phyloP scores from a whole-genome alignment of 1,140 invertebrate genomes.

The Microplitis mediator region DNA sequence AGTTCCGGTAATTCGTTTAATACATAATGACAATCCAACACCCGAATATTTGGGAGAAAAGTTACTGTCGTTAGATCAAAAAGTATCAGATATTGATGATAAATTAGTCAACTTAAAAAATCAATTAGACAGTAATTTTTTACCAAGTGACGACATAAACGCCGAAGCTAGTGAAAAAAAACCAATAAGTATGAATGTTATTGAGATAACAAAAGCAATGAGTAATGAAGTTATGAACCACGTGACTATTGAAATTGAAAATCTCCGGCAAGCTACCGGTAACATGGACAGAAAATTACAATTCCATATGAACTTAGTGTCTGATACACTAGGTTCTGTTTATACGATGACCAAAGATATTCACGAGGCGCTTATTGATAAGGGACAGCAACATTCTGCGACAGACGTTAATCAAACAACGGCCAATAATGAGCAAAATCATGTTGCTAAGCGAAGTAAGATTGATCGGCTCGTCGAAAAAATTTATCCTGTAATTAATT shows the following conservation, averaged over 20 bases:
- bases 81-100: constrained; percentile 79
- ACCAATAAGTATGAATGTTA: constrained; percentile 77
- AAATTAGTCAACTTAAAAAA: constrained; percentile 79
- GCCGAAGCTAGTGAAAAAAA: constrained; percentile 85
- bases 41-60: constrained; percentile 51
- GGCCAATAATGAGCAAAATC: constrained; percentile 57
- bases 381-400: constrained; percentile 54
- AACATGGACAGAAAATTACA: constrained; percentile 82
- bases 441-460: constrained; percentile 68
- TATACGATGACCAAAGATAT: constrained; percentile 79
- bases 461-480: constrained; percentile 77
- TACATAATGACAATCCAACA: constrained; percentile 46
- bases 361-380: constrained; percentile 78
- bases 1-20: constrained; percentile 52
- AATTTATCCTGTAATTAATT: constrained; percentile 81
- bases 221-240: constrained; percentile 78
- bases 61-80: constrained; percentile 75
- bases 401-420: constrained; percentile 37
- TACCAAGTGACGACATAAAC: constrained; percentile 80
- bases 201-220: constrained; percentile 79
- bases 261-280: constrained; percentile 74
- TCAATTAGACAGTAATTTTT: constrained; percentile 80
- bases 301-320: constrained; percentile 82
- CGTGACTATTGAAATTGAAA: constrained; percentile 76
- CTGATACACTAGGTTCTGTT: constrained; percentile 78